Conservation (phyloP, 2,888 invertebrate species). For the Ormia ochracea region DNA sequence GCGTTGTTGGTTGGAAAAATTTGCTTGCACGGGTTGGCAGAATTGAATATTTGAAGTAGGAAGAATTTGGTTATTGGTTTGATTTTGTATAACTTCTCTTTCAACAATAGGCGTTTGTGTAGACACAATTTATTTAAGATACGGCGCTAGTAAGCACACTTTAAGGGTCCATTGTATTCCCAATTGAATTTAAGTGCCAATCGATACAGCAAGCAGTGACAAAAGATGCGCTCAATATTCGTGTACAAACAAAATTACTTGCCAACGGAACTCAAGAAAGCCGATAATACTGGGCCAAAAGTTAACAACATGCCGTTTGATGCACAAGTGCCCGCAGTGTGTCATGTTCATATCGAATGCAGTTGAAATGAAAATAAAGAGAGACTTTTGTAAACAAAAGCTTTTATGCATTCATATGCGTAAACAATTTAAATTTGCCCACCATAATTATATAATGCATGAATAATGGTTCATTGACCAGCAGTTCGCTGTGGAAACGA, state of each 20-base stretch:
- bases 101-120: slow-evolving; percentile 69
- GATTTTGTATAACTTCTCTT: not conserved
- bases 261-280: not conserved
- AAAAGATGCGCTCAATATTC: not conserved
- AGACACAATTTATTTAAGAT: slow-evolving; percentile 77
- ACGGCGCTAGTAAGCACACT: slow-evolving; percentile 78
- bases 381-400: slow-evolving; percentile 1
- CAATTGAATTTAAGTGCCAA: slow-evolving; percentile 57
- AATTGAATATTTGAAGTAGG: not conserved
- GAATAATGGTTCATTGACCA: slow-evolving; percentile 55
- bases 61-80: not conserved
- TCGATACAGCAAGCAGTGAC: slow-evolving; percentile 42
- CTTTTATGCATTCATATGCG: not conserved
- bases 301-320: slow-evolving; percentile 51
- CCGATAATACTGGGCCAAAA: slow-evolving; percentile 19
- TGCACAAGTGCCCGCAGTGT: slow-evolving; percentile 30
- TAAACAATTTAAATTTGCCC: slow-evolving; percentile 11
- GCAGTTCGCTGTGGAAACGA: slow-evolving; percentile 30
- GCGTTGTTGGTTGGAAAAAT: slow-evolving; percentile 1
- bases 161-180: slow-evolving; percentile 77
- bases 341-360: slow-evolving; percentile 49
- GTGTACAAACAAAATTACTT: slow-evolving; percentile 4
- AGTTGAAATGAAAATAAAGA: slow-evolving; percentile 2
- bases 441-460: slow-evolving; percentile 60
- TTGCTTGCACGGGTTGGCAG: slow-evolving; percentile 2